phyloP scores from a whole-genome alignment of 2,888 invertebrate species.

The Chydorus sphaericus region DNA sequence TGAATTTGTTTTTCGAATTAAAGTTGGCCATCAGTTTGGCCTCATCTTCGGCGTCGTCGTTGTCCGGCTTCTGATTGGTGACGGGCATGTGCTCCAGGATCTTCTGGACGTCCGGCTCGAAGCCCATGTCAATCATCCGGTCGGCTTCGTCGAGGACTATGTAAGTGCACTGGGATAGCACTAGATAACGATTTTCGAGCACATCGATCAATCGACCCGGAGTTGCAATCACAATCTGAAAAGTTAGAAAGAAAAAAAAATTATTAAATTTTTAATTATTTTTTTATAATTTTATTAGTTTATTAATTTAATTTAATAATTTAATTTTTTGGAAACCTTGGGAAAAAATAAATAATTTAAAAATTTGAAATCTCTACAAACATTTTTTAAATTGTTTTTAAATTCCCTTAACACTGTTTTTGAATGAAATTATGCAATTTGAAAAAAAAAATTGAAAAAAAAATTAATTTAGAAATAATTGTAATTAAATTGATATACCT shows the following conservation, averaged over 20 bases:
- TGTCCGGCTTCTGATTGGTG: conserved; percentile 92
- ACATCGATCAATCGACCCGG: conserved; percentile 99
- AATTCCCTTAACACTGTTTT: neutral
- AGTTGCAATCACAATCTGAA: conserved; percentile 90
- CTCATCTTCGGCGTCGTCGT: conserved; percentile 95
- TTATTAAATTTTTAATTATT: neutral
- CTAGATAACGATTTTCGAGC: conserved; percentile 91
- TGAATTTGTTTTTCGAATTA: conserved; percentile 85
- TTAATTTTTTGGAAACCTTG: too few relatives aligned
- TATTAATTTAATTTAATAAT: neutral
- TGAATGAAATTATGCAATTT: neutral
- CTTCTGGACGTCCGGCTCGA: conserved; percentile 94
- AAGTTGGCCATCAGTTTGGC: conserved; percentile 81
- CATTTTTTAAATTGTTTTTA: neutral
- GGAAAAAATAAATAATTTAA: neutral
- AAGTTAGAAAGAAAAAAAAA: conserved; percentile 15
- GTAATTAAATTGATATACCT: conserved; percentile 36
- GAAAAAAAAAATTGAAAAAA: neutral
- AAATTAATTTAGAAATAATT: neutral
- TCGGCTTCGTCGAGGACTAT: conserved; percentile 94
- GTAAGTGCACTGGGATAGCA: conserved; percentile 93
- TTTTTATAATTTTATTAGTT: neutral
- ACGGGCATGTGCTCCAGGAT: conserved; percentile 97
- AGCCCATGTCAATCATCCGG: conserved; percentile 99
- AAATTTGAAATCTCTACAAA: neutral